Conservation (phyloP, 2,113 vertebrate species). For the Meles meles region DNA sequence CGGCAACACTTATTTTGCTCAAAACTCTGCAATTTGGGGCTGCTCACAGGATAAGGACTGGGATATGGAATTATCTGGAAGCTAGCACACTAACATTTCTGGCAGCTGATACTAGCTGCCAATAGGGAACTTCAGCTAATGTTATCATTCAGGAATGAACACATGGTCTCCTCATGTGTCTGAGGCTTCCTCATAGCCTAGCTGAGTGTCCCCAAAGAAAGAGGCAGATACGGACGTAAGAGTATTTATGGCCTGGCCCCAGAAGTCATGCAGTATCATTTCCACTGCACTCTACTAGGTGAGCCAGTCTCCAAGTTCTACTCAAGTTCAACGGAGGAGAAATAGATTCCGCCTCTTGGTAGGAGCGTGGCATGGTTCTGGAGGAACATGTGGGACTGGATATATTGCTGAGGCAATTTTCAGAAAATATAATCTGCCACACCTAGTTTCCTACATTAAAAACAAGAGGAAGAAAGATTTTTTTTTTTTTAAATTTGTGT, state of each 20-base stretch:
- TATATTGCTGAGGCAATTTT: background rate
- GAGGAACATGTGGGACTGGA: background rate
- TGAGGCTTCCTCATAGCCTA: background rate
- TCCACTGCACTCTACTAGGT: background rate
- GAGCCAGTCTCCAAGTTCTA: background rate
- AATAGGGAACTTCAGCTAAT: background rate
- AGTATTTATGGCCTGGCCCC: background rate
- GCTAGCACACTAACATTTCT: background rate
- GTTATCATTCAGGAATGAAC: background rate
- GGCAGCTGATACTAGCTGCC: background rate
- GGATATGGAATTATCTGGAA: background rate
- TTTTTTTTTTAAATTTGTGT: background rate
- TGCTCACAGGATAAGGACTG: background rate
- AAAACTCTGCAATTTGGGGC: background rate
- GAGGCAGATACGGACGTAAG: background rate
- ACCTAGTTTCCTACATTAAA: background rate
- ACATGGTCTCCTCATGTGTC: background rate
- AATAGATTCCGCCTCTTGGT: background rate
- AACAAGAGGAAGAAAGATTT: background rate
- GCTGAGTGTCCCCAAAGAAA: background rate
- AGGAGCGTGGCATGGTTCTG: background rate
- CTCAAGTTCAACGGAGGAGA: background rate
- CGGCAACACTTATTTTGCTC: background rate
- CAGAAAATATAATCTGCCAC: constrained; percentile 14
- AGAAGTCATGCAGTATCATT: background rate